Base-by-base conservation (phyloP, 2,113 vertebrate genomes). In the Phalacrocorax brasilianus region DNA sequence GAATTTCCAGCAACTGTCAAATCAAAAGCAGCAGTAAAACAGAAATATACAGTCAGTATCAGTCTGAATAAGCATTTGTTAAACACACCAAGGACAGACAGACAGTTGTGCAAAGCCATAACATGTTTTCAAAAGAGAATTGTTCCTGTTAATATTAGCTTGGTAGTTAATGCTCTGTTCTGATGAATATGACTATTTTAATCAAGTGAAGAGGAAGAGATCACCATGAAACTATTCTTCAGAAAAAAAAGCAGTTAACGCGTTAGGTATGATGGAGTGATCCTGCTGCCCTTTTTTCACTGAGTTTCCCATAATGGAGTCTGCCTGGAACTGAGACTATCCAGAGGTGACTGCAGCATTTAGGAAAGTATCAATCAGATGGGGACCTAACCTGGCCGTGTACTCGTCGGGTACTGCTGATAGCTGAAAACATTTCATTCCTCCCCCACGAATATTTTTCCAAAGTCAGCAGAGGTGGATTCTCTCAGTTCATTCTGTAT, bases 1-100 rank as follows among this genome's bases (percentile, higher is more conserved):
- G 65, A 91, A 95, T 65, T 95, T 45, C 92, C 89, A 95, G 63
- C 72, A 94, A 67, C 73, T 91, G 74, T 97, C 95, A 96, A 93
- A 95, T 86, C 91, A 74, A 88, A 95, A 92, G 40, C 47, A 80
- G 38, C 24, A 71, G 30, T 79, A 49, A 65, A 66, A 16, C 49
- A 88, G 75, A 96, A 96, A 59, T 80, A 76, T 44, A 49, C 32
- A 61, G 88, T 23, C 49, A 72, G 38, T 75, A 86, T 80, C 75
- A 53, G 78, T 63, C 78, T 78, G 79, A 91, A 83, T 71, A 65
- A 65, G 49, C 35, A 66, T 95, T 90, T 89, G 91, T 94, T 91
- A 75, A 94, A 88, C 38, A 45, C 53, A 42, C 44, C 83, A 86
- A 95, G 79, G 91, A 77, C 91, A 86, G 79, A 74, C 53, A 88